These are phyloP conservation scores for Oreochromis grahami DNA, from an alignment of 2,797 vertebrate genomes.

Conservation along the genomic window DNA sequence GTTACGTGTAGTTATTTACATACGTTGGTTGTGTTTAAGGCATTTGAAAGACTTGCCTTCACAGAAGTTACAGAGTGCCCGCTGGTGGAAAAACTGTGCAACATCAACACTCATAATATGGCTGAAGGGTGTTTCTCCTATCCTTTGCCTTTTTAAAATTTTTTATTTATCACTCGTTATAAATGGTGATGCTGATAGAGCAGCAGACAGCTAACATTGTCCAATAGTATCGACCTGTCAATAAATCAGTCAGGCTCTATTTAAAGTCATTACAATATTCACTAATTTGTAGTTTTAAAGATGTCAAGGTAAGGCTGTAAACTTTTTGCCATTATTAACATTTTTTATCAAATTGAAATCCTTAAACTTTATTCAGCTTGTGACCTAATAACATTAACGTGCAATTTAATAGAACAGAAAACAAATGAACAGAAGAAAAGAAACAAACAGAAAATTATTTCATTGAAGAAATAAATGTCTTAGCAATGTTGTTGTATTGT, in stretches of 20 bases:
- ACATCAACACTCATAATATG: neutral
- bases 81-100: neutral
- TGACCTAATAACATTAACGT: neutral
- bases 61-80: neutral
- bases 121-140: neutral
- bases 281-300: neutral
- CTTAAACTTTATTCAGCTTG: neutral
- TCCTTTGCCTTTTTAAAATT: neutral
- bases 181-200: neutral
- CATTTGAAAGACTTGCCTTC: neutral
- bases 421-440: neutral
- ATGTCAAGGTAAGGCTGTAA: neutral
- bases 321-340: neutral
- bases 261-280: neutral
- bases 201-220: neutral
- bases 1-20: neutral
- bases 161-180: neutral
- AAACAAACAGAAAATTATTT: neutral
- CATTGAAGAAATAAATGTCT: neutral
- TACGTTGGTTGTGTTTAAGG: fast-evolving
- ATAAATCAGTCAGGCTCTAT: neutral
- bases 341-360: neutral
- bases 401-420: neutral
- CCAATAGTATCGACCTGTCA: neutral
- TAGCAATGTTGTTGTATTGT: neutral